A percentile compares a stretch with the other conserved stretches of the same genome.
phyloP scores from a whole-genome alignment of 2,113 vertebrate species.

The Oreochromis spilurus region DNA sequence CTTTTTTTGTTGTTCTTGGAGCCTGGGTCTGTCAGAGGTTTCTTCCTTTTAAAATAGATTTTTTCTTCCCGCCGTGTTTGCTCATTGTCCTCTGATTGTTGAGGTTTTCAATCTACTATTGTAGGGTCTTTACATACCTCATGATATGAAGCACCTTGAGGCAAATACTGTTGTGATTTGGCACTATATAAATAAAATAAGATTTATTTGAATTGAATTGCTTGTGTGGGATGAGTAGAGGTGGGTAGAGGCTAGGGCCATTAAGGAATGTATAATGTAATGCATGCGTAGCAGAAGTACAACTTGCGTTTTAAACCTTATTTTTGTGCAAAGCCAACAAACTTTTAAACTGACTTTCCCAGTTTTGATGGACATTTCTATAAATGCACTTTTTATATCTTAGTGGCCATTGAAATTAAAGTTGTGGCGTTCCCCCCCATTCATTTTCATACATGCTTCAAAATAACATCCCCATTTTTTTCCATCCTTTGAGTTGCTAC shows the following conservation, averaged over 20 bases:
- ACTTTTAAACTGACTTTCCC: neutral
- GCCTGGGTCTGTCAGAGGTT: neutral
- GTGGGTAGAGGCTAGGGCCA: neutral
- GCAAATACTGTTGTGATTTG: neutral
- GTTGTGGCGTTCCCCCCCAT: neutral
- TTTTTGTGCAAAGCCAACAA: neutral
- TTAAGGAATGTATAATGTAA: neutral
- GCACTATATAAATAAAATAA: neutral
- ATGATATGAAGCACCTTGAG: neutral
- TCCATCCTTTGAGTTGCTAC: neutral
- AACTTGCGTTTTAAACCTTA: neutral
- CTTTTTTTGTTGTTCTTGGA: neutral
- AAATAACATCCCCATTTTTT: neutral
- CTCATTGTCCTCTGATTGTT: neutral
- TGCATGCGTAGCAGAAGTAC: neutral
- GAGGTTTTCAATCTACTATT: neutral
- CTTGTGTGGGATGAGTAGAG: neutral
- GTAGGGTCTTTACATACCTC: neutral
- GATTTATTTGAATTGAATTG: neutral
- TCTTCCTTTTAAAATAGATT: neutral
- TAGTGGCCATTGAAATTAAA: neutral
- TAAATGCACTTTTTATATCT: neutral
- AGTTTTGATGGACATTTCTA: neutral
- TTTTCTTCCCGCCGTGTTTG: neutral
- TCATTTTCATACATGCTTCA: neutral